These are phyloP conservation scores for Zosterops japonicus DNA, from an alignment of 2,113 vertebrate genomes.

Conservation along the genomic window DNA sequence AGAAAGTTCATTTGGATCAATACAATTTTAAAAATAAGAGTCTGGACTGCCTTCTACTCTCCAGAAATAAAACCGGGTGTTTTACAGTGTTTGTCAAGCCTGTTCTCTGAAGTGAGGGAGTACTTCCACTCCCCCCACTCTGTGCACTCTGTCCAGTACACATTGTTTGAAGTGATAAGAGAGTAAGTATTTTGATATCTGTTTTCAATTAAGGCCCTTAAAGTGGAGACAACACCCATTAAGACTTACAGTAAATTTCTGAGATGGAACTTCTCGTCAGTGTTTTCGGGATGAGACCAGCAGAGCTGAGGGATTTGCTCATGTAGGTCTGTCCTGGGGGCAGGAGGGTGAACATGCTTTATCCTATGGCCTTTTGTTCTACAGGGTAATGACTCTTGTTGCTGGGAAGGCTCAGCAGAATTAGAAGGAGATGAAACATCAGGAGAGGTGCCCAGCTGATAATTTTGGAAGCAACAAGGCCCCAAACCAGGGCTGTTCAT, in stretches of 20 bases:
- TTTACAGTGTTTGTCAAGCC: neutral
- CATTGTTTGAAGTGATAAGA: neutral
- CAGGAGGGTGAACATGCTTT: neutral
- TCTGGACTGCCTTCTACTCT: neutral
- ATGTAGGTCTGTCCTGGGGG: neutral
- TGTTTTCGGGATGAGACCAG: neutral
- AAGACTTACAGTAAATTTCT: neutral
- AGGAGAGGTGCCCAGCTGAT: neutral
- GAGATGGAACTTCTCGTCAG: neutral
- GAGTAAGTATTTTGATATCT: neutral
- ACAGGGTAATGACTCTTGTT: neutral
- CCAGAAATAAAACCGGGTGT: neutral
- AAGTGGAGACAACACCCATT: neutral
- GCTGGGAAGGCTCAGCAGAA: neutral
- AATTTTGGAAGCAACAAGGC: neutral
- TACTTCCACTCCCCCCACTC: neutral
- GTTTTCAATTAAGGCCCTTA: neutral
- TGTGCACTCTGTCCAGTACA: neutral
- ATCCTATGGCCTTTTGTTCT: neutral
- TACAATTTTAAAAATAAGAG: neutral
- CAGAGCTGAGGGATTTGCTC: neutral
- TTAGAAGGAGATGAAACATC: neutral
- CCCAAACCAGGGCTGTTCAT: neutral
- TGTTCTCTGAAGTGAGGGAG: neutral
- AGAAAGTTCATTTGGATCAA: neutral